These are phyloP conservation scores for Heliconius hermathena DNA, from an alignment of 1,140 invertebrate species.

Conservation along the genomic window DNA sequence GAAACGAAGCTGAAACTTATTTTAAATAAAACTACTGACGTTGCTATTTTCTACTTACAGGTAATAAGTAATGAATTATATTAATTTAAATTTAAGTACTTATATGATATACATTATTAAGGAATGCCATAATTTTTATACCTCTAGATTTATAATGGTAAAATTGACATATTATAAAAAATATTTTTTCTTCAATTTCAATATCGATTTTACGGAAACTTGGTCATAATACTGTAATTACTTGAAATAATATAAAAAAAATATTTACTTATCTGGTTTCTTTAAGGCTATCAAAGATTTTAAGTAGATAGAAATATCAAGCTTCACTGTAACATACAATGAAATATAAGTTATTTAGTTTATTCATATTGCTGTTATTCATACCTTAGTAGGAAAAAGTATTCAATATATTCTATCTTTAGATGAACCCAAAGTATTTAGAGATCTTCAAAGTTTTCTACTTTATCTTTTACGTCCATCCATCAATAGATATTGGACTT, in stretches of 20 bases:
- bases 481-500: conserved; percentile 7
- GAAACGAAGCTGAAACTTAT: not conserved
- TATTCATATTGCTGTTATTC: not conserved
- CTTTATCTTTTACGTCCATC: conserved; percentile 10
- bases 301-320: too few species aligned
- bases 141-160: not conserved
- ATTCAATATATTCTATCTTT: not conserved
- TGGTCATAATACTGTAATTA: too few species aligned
- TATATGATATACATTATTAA: too few species aligned
- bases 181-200: too few species aligned
- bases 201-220: too few species aligned
- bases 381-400: not conserved
- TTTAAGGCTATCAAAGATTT: too few species aligned
- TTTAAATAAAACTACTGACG: not conserved
- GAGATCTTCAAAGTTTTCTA: conserved; percentile 8
- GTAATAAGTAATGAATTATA: not conserved
- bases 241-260: too few species aligned
- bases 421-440: not conserved
- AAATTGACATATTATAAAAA: not conserved
- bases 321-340: too few species aligned
- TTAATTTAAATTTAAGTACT: not conserved
- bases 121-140: not conserved
- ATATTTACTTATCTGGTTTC: too few species aligned
- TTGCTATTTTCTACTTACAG: not conserved
- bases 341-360: not conserved